phyloP scores from a whole-genome alignment of 1,140 invertebrate genomes.

The Lepidurus arcticus region DNA sequence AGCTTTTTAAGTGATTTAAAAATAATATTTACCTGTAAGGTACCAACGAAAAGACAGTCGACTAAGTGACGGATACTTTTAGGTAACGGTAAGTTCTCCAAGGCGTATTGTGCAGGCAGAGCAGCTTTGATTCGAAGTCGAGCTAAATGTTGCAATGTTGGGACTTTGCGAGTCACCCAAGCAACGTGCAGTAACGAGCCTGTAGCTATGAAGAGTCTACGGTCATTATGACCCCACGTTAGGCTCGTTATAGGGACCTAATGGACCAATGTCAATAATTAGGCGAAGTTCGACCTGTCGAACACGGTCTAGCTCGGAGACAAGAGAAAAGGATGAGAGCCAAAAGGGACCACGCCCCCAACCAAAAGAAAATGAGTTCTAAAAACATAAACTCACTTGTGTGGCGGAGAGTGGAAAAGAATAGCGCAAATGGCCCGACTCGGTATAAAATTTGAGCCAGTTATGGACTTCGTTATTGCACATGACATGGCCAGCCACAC shows the following conservation, averaged over 20 bases:
- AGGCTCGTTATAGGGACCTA: constrained; percentile 81
- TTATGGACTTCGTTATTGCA: constrained; percentile 47
- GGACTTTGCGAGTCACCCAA: constrained; percentile 77
- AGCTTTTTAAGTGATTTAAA: neutral
- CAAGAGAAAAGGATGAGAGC: no score
- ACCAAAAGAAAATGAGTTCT: neutral
- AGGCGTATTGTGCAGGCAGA: constrained; percentile 51
- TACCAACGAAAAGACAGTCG: constrained; percentile 30
- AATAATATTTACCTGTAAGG: constrained; percentile 25
- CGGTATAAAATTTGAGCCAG: constrained; percentile 71
- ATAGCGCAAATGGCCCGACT: constrained; percentile 65
- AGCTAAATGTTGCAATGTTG: constrained; percentile 80
- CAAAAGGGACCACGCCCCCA: neutral
- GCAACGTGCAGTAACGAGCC: constrained; percentile 77
- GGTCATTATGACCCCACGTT: constrained; percentile 97
- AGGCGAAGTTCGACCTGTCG: neutral
- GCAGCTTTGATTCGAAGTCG: constrained; percentile 60
- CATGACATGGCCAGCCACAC: constrained; percentile 66
- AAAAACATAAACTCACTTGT: constrained; percentile 49
- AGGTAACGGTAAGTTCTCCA: constrained; percentile 29
- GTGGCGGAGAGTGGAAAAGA: constrained; percentile 66
- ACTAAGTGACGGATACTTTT: constrained; percentile 30
- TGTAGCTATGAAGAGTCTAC: constrained; percentile 85
- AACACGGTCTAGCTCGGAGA: no score
- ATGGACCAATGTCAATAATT: neutral